phyloP scores from a whole-genome alignment of 2,113 vertebrate species.

The Tapirus terrestris region DNA sequence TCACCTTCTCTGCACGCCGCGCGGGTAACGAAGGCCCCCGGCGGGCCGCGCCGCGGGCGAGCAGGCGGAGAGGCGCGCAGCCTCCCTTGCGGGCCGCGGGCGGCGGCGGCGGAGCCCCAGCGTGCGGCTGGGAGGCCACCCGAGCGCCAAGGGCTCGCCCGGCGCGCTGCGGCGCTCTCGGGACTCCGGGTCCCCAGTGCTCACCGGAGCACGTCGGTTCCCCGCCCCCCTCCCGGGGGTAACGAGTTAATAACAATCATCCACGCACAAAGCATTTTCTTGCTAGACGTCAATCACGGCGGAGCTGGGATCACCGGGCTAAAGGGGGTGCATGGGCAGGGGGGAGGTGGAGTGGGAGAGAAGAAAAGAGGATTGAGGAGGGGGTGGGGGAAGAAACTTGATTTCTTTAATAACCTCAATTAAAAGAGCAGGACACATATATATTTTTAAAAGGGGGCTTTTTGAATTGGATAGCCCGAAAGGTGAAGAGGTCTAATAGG shows the following conservation, averaged over 20 bases:
- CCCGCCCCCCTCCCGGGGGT: conserved; percentile 49
- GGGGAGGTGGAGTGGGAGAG: background rate
- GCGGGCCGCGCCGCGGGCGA: background rate
- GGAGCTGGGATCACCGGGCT: conserved; percentile 79
- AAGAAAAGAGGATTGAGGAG: conserved; percentile 67
- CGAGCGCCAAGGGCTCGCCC: background rate
- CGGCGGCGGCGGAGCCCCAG: background rate
- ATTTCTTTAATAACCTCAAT: conserved; percentile 93
- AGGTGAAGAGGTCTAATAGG: conserved; percentile 93
- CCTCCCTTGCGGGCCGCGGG: background rate
- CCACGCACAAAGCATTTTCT: conserved; percentile 73
- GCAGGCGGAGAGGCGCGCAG: conserved; percentile 5
- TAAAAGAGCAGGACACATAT: conserved; percentile 84
- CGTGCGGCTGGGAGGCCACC: background rate
- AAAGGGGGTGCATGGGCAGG: conserved; percentile 24
- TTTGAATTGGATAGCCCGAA: conserved; percentile 84
- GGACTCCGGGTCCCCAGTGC: conserved; percentile 11
- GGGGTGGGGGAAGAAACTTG: conserved; percentile 83
- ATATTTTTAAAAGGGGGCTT: conserved; percentile 84
- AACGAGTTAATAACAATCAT: conserved; percentile 65
- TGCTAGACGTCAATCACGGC: conserved; percentile 88
- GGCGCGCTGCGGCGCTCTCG: background rate
- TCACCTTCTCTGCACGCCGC: fast-evolving
- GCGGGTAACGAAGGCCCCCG: conserved; percentile 52
- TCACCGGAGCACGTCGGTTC: background rate